Conservation (phyloP, 2,113 vertebrate genomes). For the Pollachius pollachius region DNA sequence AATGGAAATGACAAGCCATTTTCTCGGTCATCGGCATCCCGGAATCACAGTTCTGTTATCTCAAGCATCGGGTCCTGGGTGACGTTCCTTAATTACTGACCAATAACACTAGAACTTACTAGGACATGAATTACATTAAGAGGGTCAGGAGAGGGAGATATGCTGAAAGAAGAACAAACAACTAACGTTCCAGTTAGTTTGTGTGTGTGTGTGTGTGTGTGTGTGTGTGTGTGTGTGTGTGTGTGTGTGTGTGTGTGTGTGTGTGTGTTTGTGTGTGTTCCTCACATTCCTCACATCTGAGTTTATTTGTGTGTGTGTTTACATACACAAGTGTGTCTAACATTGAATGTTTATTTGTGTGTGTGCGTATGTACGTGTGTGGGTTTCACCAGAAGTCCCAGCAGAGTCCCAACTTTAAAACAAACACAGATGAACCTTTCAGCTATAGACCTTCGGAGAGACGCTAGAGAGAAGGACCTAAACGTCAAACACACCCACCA, state of each 20-base stretch:
- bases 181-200: no score
- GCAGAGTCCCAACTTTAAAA: constrained; percentile 32
- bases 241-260: not conserved
- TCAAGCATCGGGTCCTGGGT: no score
- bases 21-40: no score
- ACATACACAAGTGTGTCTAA: constrained; percentile 3
- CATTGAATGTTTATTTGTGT: not conserved
- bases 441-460: constrained; percentile 34
- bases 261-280: not conserved
- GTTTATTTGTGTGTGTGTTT: not conserved
- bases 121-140: no score
- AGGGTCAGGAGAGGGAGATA: no score
- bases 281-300: no score
- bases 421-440: constrained; percentile 36
- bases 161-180: no score
- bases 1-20: no score
- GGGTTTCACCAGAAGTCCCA: constrained; percentile 27
- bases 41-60: no score
- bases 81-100: no score
- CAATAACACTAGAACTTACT: no score
- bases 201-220: not conserved
- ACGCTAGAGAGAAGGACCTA: constrained; percentile 26
- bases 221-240: constrained; percentile 2
- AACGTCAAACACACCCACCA: constrained; percentile 50
- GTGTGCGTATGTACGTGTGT: not conserved